Percentiles rank a stretch among this genome's conserved stretches.
These are phyloP conservation scores for Brachyistius frenatus DNA, from an alignment of 2,113 vertebrate species.

Conservation along the genomic window DNA sequence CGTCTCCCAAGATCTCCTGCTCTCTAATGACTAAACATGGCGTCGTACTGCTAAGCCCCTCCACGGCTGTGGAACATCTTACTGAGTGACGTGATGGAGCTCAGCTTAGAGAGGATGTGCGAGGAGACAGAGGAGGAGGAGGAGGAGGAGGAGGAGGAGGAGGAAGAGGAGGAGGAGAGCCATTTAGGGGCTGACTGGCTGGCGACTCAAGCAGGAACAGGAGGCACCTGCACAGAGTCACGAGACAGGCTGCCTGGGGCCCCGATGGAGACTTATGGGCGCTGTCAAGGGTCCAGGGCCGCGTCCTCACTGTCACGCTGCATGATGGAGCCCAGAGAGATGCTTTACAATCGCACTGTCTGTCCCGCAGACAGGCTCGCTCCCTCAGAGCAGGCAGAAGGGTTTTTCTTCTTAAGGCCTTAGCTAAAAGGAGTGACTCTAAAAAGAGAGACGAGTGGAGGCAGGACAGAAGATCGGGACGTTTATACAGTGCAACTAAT, in stretches of 20 bases:
- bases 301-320: slow-evolving; percentile 61
- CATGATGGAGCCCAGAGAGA: slow-evolving; percentile 79
- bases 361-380: slow-evolving; percentile 41
- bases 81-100: slow-evolving; percentile 72
- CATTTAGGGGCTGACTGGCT: slow-evolving; percentile 48
- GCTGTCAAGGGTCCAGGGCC: slow-evolving; percentile 80
- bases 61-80: slow-evolving; percentile 67
- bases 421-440: too few relatives aligned
- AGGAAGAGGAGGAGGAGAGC: slow-evolving; percentile 46
- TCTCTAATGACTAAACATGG: slow-evolving; percentile 72
- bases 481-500: too few relatives aligned
- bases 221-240: slow-evolving; percentile 83
- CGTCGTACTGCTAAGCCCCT: slow-evolving; percentile 64
- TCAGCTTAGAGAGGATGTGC: slow-evolving; percentile 34
- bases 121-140: too few relatives aligned
- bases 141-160: too few relatives aligned
- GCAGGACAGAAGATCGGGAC: too few relatives aligned
- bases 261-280: slow-evolving; percentile 77
- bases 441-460: too few relatives aligned
- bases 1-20: slow-evolving; percentile 19
- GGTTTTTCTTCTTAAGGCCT: too few relatives aligned
- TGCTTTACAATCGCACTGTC: slow-evolving; percentile 59
- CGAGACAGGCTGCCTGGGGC: slow-evolving; percentile 64
- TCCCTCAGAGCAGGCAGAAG: slow-evolving; percentile 11
- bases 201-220: slow-evolving; percentile 57